Evolutionary conservation across 2,888 invertebrate species (phyloP).

Genomic region (Lacanobia wlatinum): DNA sequence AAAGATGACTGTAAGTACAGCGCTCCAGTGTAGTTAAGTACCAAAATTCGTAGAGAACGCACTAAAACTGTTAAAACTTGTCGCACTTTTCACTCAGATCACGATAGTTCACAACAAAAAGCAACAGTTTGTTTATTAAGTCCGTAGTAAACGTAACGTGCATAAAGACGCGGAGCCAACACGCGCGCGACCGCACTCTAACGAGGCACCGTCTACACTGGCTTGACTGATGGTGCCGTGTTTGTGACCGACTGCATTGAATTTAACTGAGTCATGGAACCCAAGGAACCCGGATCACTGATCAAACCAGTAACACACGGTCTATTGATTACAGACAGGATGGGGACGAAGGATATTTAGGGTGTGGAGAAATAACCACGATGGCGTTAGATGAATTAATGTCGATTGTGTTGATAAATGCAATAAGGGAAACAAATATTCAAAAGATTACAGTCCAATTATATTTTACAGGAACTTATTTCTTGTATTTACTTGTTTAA

Average conservation of each 20-base stretch:
- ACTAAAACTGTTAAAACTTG: slow-evolving; percentile 73
- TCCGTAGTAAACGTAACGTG: slow-evolving; percentile 74
- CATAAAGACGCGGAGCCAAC: slow-evolving; percentile 67
- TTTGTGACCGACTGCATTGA: slow-evolving; percentile 80
- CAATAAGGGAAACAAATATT: slow-evolving; percentile 28
- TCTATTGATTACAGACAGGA: slow-evolving; percentile 81
- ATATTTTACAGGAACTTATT: not conserved
- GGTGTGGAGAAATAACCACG: slow-evolving; percentile 68
- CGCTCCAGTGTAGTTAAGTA: slow-evolving; percentile 75
- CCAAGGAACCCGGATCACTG: slow-evolving; percentile 83
- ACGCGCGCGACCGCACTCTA: slow-evolving; percentile 80
- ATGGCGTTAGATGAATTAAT: slow-evolving; percentile 35
- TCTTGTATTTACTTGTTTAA: not conserved
- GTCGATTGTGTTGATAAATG: slow-evolving; percentile 22
- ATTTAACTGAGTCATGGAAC: slow-evolving; percentile 85
- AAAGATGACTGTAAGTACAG: slow-evolving; percentile 76
- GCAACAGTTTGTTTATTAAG: slow-evolving; percentile 78
- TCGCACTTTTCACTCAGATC: slow-evolving; percentile 76
- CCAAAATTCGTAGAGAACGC: slow-evolving; percentile 75
- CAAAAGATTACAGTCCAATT: not conserved
- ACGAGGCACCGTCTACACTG: slow-evolving; percentile 82
- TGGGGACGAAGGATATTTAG: slow-evolving; percentile 74
- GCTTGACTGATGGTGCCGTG: slow-evolving; percentile 74
- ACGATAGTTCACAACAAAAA: slow-evolving; percentile 77
- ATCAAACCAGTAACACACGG: slow-evolving; percentile 80